These are phyloP conservation scores for Typhlichthys subterraneus DNA, from an alignment of 2,797 vertebrate species.

Conservation along the genomic window DNA sequence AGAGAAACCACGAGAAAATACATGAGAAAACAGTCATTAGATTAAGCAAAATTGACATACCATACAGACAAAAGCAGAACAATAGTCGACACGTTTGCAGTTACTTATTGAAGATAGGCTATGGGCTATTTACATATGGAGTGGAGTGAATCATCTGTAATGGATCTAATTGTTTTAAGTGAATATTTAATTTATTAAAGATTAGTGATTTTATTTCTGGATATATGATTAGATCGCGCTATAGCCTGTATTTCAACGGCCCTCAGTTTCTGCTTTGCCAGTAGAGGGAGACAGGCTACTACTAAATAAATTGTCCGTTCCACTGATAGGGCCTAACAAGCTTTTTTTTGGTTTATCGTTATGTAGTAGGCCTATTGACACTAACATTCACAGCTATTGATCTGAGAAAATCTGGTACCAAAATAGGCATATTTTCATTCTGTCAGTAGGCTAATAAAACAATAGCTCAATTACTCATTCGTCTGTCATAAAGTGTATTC, in stretches of 20 bases:
- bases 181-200: not conserved
- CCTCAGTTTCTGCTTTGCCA: conserved; percentile 10
- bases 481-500: too few relatives aligned
- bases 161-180: too few relatives aligned
- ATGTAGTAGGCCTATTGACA: too few relatives aligned
- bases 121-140: too few relatives aligned
- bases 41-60: too few relatives aligned
- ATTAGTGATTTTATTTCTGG: not conserved
- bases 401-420: too few relatives aligned
- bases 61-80: not conserved
- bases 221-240: not conserved
- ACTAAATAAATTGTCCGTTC: conserved; percentile 15
- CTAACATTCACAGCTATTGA: too few relatives aligned
- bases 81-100: not conserved
- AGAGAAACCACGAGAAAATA: not conserved
- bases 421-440: too few relatives aligned
- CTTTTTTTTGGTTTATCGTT: not conserved
- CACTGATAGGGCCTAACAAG: conserved; percentile 9
- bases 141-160: too few relatives aligned
- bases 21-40: too few relatives aligned
- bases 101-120: not conserved
- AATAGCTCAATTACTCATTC: too few relatives aligned
- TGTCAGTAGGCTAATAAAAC: too few relatives aligned
- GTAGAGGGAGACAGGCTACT: conserved; percentile 65
- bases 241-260: not conserved